Evolutionary conservation across 1,140 invertebrate species (phyloP).

Genomic region (Hormaphis cornu): DNA sequence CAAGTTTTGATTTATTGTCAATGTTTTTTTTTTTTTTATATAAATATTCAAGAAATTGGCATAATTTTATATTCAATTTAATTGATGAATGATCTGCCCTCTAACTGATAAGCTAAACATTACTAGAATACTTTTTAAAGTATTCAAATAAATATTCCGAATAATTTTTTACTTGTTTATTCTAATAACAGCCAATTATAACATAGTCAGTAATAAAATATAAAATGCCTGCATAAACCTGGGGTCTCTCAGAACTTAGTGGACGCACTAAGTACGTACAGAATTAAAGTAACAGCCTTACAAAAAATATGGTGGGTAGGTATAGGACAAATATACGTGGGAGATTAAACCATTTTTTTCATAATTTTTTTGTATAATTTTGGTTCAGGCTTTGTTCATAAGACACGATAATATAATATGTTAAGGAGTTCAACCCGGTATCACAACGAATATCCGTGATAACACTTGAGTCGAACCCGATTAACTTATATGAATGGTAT

Average conservation of each 20-base stretch:
- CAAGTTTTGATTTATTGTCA: no score
- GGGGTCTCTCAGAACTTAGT: background rate
- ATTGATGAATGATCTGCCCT: no score
- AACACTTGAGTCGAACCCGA: background rate
- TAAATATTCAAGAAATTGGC: no score
- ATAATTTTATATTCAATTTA: no score
- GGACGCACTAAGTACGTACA: background rate
- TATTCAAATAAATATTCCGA: no score
- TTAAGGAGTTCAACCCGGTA: background rate
- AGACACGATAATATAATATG: background rate
- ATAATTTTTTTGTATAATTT: background rate
- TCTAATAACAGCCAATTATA: no score
- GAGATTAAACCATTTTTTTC: background rate
- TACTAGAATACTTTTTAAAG: no score
- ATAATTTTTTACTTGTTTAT: no score
- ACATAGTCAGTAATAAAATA: background rate
- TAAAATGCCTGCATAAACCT: background rate
- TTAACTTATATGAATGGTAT: no score
- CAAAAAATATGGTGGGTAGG: background rate
- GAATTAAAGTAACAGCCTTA: background rate
- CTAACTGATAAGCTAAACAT: no score
- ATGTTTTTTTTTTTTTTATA: no score
- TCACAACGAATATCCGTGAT: background rate
- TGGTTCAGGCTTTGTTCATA: background rate
- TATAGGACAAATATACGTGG: background rate